Evolutionary conservation across 2,888 invertebrate genomes (phyloP), one percentile per base, ranked within the genome.

Genomic region (Antheraea yamamai): DNA sequence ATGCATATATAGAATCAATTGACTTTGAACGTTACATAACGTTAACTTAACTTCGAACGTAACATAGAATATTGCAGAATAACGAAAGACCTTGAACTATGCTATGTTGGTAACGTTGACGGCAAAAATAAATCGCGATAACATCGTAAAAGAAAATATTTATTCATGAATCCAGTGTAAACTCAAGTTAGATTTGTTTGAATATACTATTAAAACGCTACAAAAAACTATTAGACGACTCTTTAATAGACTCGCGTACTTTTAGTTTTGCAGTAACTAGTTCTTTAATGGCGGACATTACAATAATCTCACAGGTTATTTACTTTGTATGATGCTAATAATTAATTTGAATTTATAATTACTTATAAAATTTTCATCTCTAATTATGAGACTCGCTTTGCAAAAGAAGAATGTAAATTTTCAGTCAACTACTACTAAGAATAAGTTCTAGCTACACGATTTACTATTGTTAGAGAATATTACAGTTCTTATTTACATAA

Each of bases 71-170:
- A 66, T 30, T 20, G 26, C 30, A 66, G 26, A 30, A 66, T 66
- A 26, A 23, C 23, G n/a, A 30, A 39, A 39, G 39, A 70, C 70
- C 70, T 70, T 70, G 70, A 70, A 70, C 70, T 70, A n/a, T 70
- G 39, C 20, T 39, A 2, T n/a, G 70, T 70, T 39, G 20, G 39
- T 39, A 70, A 70, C 20, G 39, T 70, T 66, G 64, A 16, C 14
- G 70, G 70, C 20, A 70, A 70, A 70, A 70, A 14, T 35, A 20
- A 39, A 70, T 39, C 39, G 39, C 70, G n/a, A 39, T 70, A 70
- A 39, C 70, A 70, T 39, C 70, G 23, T 0, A 70, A 35, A 39
- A 14, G 20, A n/a, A 70, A 35, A 70, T 39, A 7, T 70, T n/a
- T 70, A 70, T 70, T 39, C 39, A 39, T 70, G 16, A 66, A 66